Conservation (phyloP, 2,113 vertebrate genomes). For the Spea bombifrons region DNA sequence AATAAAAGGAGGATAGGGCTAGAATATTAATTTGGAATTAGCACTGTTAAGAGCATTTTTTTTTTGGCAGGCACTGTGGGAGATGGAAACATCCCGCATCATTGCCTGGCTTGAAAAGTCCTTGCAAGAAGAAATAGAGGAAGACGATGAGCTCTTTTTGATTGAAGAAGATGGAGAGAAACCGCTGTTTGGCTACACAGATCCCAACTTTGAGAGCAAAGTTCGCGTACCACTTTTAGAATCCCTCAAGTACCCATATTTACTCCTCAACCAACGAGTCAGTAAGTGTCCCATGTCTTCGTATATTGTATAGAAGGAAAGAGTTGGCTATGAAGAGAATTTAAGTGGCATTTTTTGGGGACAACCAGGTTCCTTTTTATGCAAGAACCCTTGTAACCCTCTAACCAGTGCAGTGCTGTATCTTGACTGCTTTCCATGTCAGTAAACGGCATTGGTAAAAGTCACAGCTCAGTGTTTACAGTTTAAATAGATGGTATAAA, state of each 20-base stretch:
- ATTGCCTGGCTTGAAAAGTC: slow-evolving; percentile 65
- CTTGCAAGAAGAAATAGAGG: slow-evolving; percentile 57
- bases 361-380: too few species aligned
- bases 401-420: too few species aligned
- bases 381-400: too few species aligned
- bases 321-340: too few species aligned
- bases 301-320: too few species aligned
- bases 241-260: slow-evolving; percentile 77
- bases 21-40: too few species aligned
- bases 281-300: slow-evolving; percentile 64
- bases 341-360: too few species aligned
- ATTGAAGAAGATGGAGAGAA: slow-evolving; percentile 66
- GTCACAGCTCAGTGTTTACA: too few species aligned
- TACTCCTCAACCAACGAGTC: slow-evolving; percentile 69
- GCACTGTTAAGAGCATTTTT: background rate
- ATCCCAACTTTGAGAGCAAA: slow-evolving; percentile 70
- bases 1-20: too few species aligned
- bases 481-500: too few species aligned
- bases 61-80: slow-evolving; percentile 66
- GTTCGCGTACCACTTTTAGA: slow-evolving; percentile 75
- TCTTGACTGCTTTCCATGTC: too few species aligned
- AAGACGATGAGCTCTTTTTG: slow-evolving; percentile 71
- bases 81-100: slow-evolving; percentile 74
- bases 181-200: slow-evolving; percentile 57
- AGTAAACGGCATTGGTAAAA: too few species aligned